Percentiles rank a stretch among this genome's conserved stretches.
Evolutionary conservation across 2,797 vertebrate species (phyloP).

Genomic region (Mormyrops boulengeri): DNA sequence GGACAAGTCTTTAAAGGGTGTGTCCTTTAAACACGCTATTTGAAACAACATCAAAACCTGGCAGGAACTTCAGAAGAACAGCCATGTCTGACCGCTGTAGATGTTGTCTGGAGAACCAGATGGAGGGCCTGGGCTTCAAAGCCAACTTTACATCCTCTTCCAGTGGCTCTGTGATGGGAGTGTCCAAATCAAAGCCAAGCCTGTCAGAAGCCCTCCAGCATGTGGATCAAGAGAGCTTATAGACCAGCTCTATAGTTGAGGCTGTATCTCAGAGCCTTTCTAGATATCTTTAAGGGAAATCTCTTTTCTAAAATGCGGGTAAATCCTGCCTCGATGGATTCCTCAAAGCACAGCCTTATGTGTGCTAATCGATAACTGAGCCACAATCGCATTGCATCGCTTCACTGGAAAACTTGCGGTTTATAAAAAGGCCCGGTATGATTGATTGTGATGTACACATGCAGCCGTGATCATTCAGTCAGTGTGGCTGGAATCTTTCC

Average conservation of each 20-base stretch:
- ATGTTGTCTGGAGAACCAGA: background rate
- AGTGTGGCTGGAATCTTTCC: constrained; percentile 43
- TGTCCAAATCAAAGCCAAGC: background rate
- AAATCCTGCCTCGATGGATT: background rate
- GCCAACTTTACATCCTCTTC: background rate
- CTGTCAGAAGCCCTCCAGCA: background rate
- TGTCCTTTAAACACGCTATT: background rate
- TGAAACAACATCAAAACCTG: background rate
- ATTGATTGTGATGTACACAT: constrained; percentile 42
- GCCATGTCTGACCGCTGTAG: background rate
- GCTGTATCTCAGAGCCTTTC: background rate
- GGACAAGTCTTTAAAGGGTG: background rate
- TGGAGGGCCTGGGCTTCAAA: background rate
- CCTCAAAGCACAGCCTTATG: background rate
- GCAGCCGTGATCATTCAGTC: constrained; percentile 54
- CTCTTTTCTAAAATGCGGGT: background rate
- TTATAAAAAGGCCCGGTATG: constrained; percentile 44
- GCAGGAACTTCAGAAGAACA: background rate
- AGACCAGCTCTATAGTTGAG: background rate
- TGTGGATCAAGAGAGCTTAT: background rate
- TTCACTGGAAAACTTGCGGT: constrained; percentile 26
- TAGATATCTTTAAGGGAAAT: background rate
- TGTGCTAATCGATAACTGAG: constrained; percentile 48
- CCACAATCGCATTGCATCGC: constrained; percentile 43
- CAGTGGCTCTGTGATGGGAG: background rate